Evolutionary conservation across 2,797 vertebrate genomes (phyloP).

Genomic region (Arremon brunneinucha): DNA sequence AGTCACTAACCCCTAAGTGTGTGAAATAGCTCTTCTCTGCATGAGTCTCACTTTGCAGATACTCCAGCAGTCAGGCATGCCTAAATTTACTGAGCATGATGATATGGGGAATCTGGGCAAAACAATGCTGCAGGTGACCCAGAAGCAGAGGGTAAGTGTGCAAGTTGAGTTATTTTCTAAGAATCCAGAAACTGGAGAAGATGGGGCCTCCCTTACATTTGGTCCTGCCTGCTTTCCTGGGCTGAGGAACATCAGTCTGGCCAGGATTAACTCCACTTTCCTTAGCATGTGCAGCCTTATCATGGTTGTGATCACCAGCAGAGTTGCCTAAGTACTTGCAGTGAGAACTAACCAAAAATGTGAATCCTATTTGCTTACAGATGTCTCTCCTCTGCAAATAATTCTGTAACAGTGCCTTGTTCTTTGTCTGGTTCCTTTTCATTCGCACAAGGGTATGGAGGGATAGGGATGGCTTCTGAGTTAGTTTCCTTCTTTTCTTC

Average conservation of each 20-base stretch:
- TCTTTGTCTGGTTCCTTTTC: neutral
- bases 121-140: neutral
- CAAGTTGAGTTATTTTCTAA: neutral
- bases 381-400: neutral
- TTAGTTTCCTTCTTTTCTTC: neutral
- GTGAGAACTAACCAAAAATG: neutral
- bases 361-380: neutral
- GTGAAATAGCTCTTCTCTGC: neutral
- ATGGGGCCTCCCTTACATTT: neutral
- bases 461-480: neutral
- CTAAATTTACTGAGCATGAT: neutral
- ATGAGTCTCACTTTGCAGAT: neutral
- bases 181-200: neutral
- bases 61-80: neutral
- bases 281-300: accelerated
- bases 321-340: neutral
- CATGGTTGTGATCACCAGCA: accelerated
- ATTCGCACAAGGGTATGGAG: neutral
- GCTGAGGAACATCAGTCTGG: neutral
- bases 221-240: neutral
- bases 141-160: neutral
- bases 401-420: neutral
- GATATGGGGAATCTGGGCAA: neutral
- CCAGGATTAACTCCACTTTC: neutral
- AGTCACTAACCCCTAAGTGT: neutral